Evolutionary conservation across 2,113 vertebrate genomes (phyloP).

Genomic region (Pampusana beccarii): DNA sequence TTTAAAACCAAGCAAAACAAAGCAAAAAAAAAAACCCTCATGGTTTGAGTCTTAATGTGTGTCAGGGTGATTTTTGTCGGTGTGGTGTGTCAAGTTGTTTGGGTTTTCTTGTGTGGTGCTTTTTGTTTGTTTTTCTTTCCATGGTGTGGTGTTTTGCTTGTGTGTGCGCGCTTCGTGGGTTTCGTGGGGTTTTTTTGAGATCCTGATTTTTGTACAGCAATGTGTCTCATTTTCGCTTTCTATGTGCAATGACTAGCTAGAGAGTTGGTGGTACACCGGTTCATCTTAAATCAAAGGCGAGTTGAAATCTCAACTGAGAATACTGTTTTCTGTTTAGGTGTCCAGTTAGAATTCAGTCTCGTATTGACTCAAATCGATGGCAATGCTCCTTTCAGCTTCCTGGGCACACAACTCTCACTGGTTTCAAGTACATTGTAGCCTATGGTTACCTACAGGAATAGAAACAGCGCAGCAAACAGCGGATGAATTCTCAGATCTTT

Average conservation of each 20-base stretch:
- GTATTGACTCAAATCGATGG: accelerated
- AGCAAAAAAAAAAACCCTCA: not conserved
- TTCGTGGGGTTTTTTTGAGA: not conserved
- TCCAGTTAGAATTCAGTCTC: not conserved
- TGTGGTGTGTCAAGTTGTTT: not conserved
- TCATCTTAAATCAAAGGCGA: not conserved
- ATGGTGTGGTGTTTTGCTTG: not conserved
- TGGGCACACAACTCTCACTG: not conserved
- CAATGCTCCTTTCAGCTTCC: not conserved
- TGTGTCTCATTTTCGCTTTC: not conserved
- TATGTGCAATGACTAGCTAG: not conserved
- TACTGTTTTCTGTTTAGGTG: not conserved
- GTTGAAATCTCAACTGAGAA: not conserved
- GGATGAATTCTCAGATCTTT: not conserved
- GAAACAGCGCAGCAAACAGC: not conserved
- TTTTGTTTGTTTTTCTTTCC: not conserved
- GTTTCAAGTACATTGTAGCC: not conserved
- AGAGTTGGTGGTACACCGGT: not conserved
- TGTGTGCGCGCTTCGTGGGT: too few species aligned
- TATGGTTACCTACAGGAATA: not conserved
- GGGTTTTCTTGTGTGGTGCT: not conserved
- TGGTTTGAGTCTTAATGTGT: not conserved
- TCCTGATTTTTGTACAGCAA: not conserved
- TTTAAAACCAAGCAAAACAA: not conserved
- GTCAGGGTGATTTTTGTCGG: not conserved